Percentiles rank a stretch among this genome's conserved stretches.
phyloP scores from a whole-genome alignment of 2,888 invertebrate species.

The Diarsia brunnea region DNA sequence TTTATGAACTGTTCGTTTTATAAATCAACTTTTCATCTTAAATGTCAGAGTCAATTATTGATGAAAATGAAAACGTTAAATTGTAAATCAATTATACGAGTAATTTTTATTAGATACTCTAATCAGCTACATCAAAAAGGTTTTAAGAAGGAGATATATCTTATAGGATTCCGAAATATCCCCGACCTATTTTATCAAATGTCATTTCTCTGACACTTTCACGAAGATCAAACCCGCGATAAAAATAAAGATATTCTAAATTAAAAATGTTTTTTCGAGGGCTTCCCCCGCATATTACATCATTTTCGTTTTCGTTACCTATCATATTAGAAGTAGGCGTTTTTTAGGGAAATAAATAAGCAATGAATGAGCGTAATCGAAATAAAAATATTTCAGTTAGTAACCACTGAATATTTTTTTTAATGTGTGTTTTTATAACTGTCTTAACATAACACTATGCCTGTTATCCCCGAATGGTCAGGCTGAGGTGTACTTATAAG shows the following conservation, averaged over 20 bases:
- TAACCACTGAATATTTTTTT: background rate
- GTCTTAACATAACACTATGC: no score
- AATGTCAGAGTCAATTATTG: background rate
- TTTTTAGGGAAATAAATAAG: background rate
- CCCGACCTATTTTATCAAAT: constrained; percentile 20
- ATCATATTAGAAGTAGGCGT: constrained; percentile 6
- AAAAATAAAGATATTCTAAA: constrained; percentile 13
- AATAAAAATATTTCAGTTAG: background rate
- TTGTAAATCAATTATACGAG: background rate
- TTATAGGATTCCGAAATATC: constrained; percentile 2
- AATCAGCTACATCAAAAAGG: background rate
- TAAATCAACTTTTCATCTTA: constrained; percentile 26
- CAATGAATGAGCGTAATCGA: background rate
- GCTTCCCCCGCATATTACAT: constrained; percentile 16
- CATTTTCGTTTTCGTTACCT: constrained; percentile 19
- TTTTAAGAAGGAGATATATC: background rate
- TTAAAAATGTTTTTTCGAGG: constrained; percentile 4
- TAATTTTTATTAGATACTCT: background rate
- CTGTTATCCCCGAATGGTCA: no score
- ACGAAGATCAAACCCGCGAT: constrained; percentile 32
- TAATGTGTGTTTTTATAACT: background rate
- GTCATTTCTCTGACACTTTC: constrained; percentile 28
- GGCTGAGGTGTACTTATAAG: no score
- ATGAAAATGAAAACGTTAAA: background rate
- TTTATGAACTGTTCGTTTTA: constrained; percentile 21